Evolutionary conservation across 2,797 vertebrate genomes (phyloP), one percentile per base, ranked within the genome.

Genomic region (Pangasius macronema): DNA sequence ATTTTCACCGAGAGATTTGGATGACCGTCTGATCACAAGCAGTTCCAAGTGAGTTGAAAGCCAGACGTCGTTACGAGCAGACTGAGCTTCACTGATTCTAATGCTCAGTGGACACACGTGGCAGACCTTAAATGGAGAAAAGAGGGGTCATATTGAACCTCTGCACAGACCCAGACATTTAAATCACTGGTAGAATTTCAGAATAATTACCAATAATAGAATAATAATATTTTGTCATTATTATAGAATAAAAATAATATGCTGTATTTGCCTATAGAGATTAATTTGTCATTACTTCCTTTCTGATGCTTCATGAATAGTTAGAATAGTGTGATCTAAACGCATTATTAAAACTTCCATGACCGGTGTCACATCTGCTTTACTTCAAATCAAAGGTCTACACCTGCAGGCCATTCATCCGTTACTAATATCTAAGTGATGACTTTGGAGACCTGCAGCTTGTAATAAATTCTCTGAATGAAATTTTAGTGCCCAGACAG

Each of bases 11-110:
- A 89, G 61, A 90, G 73, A 87, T 89, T 83, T 68, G 67, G 89
- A 89, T 87, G 91, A 67, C 90, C 87, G 89, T 92, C 91, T 91
- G 88, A 91, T 92, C 88, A 80, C 88, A 55, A 91, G 89, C 93
- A 92, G 93, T 92, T 92, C 92, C 82, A 18, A 84, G 82, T 90
- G 80, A 86, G 90, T 90, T 92, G 90, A 91, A 84, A 89, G 91
- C 90, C 93, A 92, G 91, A 91, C 65, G 51, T 20, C 22, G 53
- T 39, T 83, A 67, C 30, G 6, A 65, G 80, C 72, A 77, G 65
- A 86, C 65, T 79, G 51, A 67, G 49, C 72, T 88, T 57, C 53
- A 83, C 27, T 39, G 11, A 84, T 70, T 83, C 51, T 39, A 63
- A 55, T 87, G 76, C 75, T 46, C 33, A 51, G 65, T 36, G 84